These are phyloP conservation scores for Sylvicapra grimmia DNA, from an alignment of 2,113 vertebrate species.

Conservation along the genomic window DNA sequence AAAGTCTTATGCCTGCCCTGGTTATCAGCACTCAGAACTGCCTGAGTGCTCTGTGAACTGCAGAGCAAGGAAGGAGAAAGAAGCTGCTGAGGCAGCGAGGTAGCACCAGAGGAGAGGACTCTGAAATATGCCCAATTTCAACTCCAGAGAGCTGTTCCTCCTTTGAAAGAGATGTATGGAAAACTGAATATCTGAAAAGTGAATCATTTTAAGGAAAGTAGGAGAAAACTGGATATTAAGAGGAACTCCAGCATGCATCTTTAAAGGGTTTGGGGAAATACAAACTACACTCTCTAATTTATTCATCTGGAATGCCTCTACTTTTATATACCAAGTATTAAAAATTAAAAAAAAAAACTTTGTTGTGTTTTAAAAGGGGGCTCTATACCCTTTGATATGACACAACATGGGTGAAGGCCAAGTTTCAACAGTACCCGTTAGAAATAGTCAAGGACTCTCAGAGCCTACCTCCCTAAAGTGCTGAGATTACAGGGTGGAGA, in stretches of 20 bases:
- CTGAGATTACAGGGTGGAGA: not conserved
- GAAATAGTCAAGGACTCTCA: not conserved
- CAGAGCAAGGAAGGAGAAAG: not conserved
- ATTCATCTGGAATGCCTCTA: not conserved
- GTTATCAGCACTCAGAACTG: not conserved
- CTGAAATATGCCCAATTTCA: not conserved
- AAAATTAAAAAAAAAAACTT: not conserved
- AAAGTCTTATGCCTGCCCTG: not conserved
- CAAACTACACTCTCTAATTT: not conserved
- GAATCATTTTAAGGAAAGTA: conserved; percentile 31
- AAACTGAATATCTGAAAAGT: conserved; percentile 28
- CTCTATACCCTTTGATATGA: not conserved
- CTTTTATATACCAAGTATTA: not conserved
- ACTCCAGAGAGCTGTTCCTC: not conserved
- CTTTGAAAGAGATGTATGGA: not conserved
- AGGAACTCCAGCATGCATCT: not conserved
- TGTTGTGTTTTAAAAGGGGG: not conserved
- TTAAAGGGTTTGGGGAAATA: not conserved
- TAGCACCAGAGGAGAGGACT: not conserved
- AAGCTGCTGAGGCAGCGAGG: not conserved
- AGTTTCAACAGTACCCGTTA: not conserved
- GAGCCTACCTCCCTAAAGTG: not conserved
- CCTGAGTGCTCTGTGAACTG: not conserved
- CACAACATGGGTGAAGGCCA: not conserved
- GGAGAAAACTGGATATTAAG: not conserved